Conservation (phyloP, 2,888 invertebrate species). For the Leptinotarsa juncta region DNA sequence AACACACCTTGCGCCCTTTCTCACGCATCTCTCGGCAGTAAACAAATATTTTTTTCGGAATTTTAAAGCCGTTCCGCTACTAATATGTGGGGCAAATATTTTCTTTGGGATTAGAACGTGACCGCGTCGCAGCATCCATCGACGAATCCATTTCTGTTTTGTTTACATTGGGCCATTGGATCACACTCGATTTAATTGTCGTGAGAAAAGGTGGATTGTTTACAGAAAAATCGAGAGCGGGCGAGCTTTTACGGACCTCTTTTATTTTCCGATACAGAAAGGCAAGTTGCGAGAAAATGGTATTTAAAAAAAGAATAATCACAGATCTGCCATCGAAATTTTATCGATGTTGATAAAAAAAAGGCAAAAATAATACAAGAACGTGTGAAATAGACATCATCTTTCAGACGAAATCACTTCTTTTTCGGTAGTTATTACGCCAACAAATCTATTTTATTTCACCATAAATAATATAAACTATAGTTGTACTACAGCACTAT, state of each 20-base stretch:
- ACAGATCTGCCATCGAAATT: no score
- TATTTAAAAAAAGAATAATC: no score
- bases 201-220: conserved; percentile 29
- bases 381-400: no score
- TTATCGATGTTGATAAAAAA: no score
- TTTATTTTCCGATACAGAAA: no score
- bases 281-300: no score
- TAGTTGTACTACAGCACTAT: no score
- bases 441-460: no score
- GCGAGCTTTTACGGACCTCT: background rate
- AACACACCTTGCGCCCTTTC: conserved; percentile 39
- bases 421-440: no score
- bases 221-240: background rate
- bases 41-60: conserved; percentile 43
- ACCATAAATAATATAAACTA: no score
- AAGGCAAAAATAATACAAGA: no score
- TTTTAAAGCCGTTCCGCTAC: conserved; percentile 40
- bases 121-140: conserved; percentile 28
- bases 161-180: conserved; percentile 34
- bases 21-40: conserved; percentile 38
- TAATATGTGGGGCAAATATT: conserved; percentile 39
- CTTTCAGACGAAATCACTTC: no score
- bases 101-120: conserved; percentile 41
- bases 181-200: conserved; percentile 39
- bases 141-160: conserved; percentile 28